Conservation (phyloP, 2,888 invertebrate species). For the Automeris io region DNA sequence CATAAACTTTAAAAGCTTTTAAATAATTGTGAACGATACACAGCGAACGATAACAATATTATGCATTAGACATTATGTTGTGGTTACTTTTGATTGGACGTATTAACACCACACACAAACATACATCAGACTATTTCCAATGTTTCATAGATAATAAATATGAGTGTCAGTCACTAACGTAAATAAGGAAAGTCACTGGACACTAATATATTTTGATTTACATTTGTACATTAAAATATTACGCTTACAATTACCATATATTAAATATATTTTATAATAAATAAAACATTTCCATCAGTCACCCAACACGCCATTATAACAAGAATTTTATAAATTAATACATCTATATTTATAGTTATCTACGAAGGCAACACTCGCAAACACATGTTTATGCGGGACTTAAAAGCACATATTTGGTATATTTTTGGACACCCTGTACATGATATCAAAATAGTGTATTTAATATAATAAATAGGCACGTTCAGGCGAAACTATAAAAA, state of each 20-base stretch:
- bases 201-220: slow-evolving; percentile 35
- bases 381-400: slow-evolving; percentile 46
- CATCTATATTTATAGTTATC: slow-evolving; percentile 27
- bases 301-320: slow-evolving; percentile 28
- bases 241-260: slow-evolving; percentile 24
- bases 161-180: slow-evolving; percentile 11
- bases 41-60: neutral
- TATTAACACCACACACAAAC: neutral
- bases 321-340: slow-evolving; percentile 12
- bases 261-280: slow-evolving; percentile 40
- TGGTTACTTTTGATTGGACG: slow-evolving; percentile 1
- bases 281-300: slow-evolving; percentile 41
- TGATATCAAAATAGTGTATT: slow-evolving; percentile 67
- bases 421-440: slow-evolving; percentile 73
- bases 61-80: neutral
- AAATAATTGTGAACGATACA: too few species aligned
- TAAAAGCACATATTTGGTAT: slow-evolving; percentile 76
- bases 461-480: slow-evolving; percentile 59
- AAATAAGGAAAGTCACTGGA: slow-evolving; percentile 17
- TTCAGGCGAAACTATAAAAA: slow-evolving; percentile 51
- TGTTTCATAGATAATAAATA: slow-evolving; percentile 4
- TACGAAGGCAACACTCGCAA: slow-evolving; percentile 68
- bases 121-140: neutral
- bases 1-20: too few species aligned
- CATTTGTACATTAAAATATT: slow-evolving; percentile 25